Evolutionary conservation across 2,113 vertebrate genomes (phyloP).

Genomic region (Megaceryle maxima): DNA sequence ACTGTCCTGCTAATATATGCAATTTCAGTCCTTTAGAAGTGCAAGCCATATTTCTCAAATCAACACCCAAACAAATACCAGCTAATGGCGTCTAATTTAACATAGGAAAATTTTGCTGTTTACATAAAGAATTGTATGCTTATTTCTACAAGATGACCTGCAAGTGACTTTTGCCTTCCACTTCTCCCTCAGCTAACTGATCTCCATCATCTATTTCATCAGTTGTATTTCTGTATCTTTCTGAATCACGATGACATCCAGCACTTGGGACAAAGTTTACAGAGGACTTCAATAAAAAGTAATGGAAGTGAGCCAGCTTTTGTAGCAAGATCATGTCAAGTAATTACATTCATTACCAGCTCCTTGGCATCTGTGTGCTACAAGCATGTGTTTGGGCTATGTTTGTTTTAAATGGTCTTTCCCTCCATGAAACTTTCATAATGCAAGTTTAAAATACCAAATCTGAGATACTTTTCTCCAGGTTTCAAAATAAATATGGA

Average conservation of each 20-base stretch:
- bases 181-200: neutral
- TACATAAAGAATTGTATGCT: neutral
- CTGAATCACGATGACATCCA: neutral
- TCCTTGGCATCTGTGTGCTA: neutral
- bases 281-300: neutral
- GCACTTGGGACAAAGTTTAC: neutral
- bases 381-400: neutral
- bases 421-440: neutral
- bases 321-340: neutral
- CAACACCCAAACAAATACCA: neutral
- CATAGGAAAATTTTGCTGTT: neutral
- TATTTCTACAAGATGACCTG: neutral
- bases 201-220: neutral
- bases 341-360: neutral
- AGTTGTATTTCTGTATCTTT: neutral
- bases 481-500: neutral
- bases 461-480: neutral
- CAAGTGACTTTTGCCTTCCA: neutral
- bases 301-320: neutral
- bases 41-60: neutral
- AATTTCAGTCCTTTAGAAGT: neutral
- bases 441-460: neutral
- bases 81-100: neutral
- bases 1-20: neutral
- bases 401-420: neutral